These are phyloP conservation scores for Dolomedes plantarius DNA, from an alignment of 2,888 invertebrate genomes.

Conservation along the genomic window DNA sequence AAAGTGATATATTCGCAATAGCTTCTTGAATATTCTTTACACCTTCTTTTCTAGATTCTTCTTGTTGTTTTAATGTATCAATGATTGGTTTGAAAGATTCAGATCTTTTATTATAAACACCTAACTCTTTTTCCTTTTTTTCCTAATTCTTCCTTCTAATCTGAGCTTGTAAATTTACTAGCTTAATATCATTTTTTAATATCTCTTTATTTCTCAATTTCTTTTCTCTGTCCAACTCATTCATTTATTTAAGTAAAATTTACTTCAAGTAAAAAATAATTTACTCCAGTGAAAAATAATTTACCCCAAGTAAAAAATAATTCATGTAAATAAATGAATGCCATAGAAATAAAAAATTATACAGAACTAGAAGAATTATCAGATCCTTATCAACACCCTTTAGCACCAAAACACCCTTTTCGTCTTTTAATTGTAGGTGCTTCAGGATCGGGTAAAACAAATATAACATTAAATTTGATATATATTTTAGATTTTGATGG, in stretches of 20 bases:
- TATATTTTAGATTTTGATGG: conserved; percentile 12
- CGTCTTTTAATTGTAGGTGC: neutral
- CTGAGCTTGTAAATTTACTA: neutral
- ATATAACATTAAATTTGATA: conserved; percentile 25
- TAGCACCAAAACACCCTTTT: neutral
- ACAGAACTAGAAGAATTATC: neutral
- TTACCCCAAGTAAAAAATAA: no score
- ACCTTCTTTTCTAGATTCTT: neutral
- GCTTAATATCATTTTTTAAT: neutral
- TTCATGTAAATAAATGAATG: no score
- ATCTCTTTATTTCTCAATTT: neutral
- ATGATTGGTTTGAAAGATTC: neutral
- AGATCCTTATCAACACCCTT: neutral
- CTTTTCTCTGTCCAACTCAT: no score
- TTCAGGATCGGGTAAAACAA: conserved; percentile 15
- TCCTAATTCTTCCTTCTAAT: neutral
- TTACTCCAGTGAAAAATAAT: no score
- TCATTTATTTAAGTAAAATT: no score
- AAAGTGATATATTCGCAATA: neutral
- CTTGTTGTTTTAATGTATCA: neutral
- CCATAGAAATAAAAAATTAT: neutral
- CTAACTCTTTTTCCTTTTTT: neutral
- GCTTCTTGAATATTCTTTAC: neutral
- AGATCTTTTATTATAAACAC: neutral
- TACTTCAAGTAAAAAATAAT: no score